A percentile compares a stretch with the other conserved stretches of the same genome.
These are phyloP conservation scores for Dicrostonyx torquatus DNA, from an alignment of 2,797 vertebrate species.

Conservation along the genomic window DNA sequence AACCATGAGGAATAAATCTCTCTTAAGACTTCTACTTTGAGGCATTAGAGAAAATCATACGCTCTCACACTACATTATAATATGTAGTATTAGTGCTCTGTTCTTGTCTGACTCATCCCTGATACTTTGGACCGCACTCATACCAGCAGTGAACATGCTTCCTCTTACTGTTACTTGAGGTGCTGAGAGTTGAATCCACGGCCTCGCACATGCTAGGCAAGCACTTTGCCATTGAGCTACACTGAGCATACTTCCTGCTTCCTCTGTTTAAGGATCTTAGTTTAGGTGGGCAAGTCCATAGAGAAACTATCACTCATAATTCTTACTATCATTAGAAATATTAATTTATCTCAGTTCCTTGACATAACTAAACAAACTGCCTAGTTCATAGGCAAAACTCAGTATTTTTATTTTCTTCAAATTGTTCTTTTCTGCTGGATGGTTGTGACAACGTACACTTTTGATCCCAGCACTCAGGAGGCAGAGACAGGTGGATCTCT, in stretches of 20 bases:
- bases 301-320: slow-evolving; percentile 3
- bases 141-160: slow-evolving; percentile 9
- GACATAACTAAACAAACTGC: slow-evolving; percentile 43
- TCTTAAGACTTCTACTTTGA: not conserved
- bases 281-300: not conserved
- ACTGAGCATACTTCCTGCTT: not conserved
- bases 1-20: slow-evolving; percentile 31
- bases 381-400: slow-evolving; percentile 42
- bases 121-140: too few species aligned
- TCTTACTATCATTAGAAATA: not conserved
- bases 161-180: not conserved
- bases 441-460: too few species aligned
- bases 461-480: too few species aligned
- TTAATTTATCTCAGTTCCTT: slow-evolving; percentile 29
- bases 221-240: not conserved
- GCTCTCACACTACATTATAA: not conserved
- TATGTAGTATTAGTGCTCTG: not conserved
- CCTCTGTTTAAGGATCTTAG: not conserved
- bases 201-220: not conserved
- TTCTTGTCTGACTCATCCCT: not conserved
- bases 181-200: not conserved
- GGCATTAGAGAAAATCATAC: slow-evolving; percentile 7
- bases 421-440: not conserved
- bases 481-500: too few species aligned
- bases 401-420: slow-evolving; percentile 36